Percentiles rank a stretch among this genome's conserved stretches.
phyloP scores from a whole-genome alignment of 2,797 vertebrate genomes.

The Margarornis squamiger region DNA sequence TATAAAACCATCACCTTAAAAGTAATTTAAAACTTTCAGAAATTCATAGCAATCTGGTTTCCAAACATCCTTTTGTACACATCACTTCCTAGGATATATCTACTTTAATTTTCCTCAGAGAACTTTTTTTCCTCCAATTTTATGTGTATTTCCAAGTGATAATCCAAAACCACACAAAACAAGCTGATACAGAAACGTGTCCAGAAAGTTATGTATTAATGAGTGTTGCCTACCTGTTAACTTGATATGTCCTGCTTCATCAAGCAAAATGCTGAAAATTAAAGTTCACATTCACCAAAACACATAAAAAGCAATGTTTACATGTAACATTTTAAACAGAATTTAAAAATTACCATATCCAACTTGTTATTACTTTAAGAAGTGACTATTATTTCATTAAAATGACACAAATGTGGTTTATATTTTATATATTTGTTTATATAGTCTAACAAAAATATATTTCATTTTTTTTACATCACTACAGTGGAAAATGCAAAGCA shows the following conservation, averaged over 20 bases:
- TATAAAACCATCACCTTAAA: neutral
- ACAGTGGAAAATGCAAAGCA: neutral
- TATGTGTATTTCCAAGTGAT: neutral
- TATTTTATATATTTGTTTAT: neutral
- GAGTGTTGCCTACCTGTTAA: slow-evolving; percentile 89
- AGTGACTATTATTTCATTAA: neutral
- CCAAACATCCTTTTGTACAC: neutral
- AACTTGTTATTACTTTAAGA: neutral
- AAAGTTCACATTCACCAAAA: slow-evolving; percentile 85
- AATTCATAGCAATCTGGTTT: neutral
- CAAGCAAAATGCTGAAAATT: slow-evolving; percentile 99
- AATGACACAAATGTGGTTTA: neutral
- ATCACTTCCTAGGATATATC: fast-evolving
- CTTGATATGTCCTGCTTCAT: slow-evolving; percentile 99
- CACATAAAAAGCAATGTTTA: slow-evolving; percentile 72
- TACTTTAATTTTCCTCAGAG: neutral
- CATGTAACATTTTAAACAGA: slow-evolving; percentile 23
- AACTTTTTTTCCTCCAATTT: neutral
- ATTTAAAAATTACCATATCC: neutral
- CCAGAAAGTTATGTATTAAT: neutral
- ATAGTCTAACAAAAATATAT: neutral
- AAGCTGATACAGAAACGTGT: neutral
- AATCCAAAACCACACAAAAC: neutral
- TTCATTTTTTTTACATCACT: neutral
- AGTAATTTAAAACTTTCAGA: neutral